Conservation (phyloP, 2,888 invertebrate genomes). For the Cotesia congregata region DNA sequence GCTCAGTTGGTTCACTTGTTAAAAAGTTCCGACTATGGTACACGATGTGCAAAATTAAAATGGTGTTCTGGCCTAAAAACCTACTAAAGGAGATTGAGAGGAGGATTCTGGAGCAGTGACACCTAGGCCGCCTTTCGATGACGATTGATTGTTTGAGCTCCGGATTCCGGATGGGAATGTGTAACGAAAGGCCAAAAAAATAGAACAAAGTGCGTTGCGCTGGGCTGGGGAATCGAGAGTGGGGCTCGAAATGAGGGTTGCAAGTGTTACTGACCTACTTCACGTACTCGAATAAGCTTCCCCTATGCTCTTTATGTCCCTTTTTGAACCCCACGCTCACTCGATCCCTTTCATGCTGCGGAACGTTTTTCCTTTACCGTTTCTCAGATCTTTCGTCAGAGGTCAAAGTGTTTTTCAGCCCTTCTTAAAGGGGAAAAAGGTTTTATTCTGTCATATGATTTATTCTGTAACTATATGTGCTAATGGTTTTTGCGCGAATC, state of each 20-base stretch:
- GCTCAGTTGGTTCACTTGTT: no score
- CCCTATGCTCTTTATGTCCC: slow-evolving; percentile 41
- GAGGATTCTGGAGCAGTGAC: no score
- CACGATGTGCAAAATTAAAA: no score
- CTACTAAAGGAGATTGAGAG: no score
- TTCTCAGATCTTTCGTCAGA: neutral
- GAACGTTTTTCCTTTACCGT: slow-evolving; percentile 2
- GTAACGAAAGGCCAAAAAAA: slow-evolving; percentile 33
- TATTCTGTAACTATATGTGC: neutral
- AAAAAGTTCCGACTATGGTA: no score
- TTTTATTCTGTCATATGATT: neutral
- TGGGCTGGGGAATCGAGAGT: neutral
- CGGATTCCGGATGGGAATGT: slow-evolving; percentile 13
- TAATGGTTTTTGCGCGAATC: neutral
- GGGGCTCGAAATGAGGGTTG: slow-evolving; percentile 22
- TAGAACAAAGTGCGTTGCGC: slow-evolving; percentile 6
- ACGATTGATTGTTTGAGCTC: no score
- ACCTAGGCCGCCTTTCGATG: no score
- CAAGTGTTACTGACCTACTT: slow-evolving; percentile 60
- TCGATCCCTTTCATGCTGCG: neutral
- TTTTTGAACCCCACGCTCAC: neutral
- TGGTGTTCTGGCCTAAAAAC: no score
- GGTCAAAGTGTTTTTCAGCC: neutral
- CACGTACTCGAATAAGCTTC: slow-evolving; percentile 45
- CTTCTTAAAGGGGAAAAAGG: no score